Base-by-base conservation (phyloP, 2,113 vertebrate genomes). In the Coracopsis vasa region DNA sequence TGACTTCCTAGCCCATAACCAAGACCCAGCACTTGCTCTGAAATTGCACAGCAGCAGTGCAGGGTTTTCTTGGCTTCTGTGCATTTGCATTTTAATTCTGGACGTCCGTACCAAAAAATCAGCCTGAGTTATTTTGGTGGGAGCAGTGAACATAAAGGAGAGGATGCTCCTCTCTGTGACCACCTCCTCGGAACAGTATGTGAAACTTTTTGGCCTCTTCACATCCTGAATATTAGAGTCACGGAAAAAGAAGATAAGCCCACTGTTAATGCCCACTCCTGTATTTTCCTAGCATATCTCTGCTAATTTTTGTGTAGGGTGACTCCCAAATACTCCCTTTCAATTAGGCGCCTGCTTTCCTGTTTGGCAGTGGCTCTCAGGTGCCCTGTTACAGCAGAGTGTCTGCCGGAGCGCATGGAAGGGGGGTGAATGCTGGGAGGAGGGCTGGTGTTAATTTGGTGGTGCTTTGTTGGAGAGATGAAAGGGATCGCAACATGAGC, bases 341-440 rank as follows among this genome's bases (percentile, higher is more conserved):
- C 88, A 67, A 72, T 91, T 73, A 96, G 97, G 97, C 97, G 97
- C 96, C 96, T 29, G 88, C 96, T 96, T 98, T 98, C 98, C 98
- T 97, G 97, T 97, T 97, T 97, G 97, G 96, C 92, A 86, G 61
- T 0, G 29, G 72, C 74, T 92, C 96, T 56, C 96, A 97, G 97
- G 97, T 98, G 87, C 88, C 97, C 93, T 24, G 93, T 75, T 91
- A 74, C 23, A 87, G 90, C 93, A 20, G 67, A 92, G 74, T 2
- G 13, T 82, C 94, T 88, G 73, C 9, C 71, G 80, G 78, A 90
- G 60, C 4, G 19, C 75, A 7, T 14, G 62, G 89, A n/a, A n/a
- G 51, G n/a, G 24, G 33, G n/a, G 13, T 5, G 5, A 10, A 54
- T 82, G 3, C 12, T 66, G 60, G 25, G 71, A 73, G 48, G 54